Conservation (phyloP, 2,113 vertebrate genomes). For the Vulpes ferrilata region DNA sequence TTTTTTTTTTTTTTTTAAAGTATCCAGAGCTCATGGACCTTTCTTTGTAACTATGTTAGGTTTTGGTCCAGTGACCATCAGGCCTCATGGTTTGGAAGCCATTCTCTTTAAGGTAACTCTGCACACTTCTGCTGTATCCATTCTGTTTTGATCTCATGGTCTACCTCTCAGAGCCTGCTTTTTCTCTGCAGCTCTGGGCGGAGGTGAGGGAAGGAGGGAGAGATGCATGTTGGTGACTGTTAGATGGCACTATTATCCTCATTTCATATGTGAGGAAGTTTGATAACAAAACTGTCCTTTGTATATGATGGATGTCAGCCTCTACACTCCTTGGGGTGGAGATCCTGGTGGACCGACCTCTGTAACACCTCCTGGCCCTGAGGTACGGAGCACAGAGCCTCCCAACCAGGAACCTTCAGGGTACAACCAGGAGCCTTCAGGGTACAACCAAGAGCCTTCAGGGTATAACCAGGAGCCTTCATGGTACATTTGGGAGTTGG, state of each 20-base stretch:
- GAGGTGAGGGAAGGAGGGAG: not conserved
- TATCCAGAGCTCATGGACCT: not conserved
- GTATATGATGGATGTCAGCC: not conserved
- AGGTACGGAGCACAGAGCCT: not conserved
- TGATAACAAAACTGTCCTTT: slow-evolving; percentile 3
- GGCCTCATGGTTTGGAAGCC: not conserved
- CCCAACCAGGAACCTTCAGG: not conserved
- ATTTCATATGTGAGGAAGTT: not conserved
- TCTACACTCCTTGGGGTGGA: not conserved
- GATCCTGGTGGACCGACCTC: not conserved
- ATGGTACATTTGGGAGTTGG: not conserved
- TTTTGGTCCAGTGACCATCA: not conserved
- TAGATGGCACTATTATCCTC: not conserved
- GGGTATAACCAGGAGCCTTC: no score
- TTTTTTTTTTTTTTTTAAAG: not conserved
- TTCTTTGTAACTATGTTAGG: not conserved
- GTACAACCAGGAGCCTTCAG: not conserved
- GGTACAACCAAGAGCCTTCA: not conserved
- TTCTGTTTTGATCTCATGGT: not conserved
- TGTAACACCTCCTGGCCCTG: not conserved
- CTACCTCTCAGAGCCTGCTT: not conserved
- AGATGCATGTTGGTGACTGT: not conserved
- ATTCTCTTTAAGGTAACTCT: not conserved
- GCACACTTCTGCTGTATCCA: not conserved
- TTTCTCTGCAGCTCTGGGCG: not conserved